Evolutionary conservation across 2,113 vertebrate genomes (phyloP).

Genomic region (Forbesichthys papilliferus): DNA sequence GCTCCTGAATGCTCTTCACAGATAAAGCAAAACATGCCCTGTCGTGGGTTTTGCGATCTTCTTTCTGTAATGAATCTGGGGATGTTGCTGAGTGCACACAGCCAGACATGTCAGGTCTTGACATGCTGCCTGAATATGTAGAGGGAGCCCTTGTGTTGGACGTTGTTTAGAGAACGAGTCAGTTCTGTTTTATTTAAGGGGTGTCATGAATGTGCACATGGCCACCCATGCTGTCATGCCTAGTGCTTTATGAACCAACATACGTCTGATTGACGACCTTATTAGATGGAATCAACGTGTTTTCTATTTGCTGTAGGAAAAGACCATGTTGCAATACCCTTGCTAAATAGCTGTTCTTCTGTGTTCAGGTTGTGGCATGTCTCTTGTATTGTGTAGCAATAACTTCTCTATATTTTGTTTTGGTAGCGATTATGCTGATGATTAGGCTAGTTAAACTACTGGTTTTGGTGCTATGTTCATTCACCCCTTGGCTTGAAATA

Average conservation of each 20-base stretch:
- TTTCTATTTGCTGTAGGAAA: slow-evolving; percentile 2
- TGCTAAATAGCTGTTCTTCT: background rate
- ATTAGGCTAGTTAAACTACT: too few species aligned
- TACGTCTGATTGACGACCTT: slow-evolving; percentile 19
- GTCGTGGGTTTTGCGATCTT: slow-evolving; percentile 39
- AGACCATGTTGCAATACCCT: slow-evolving; percentile 9
- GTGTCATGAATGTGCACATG: background rate
- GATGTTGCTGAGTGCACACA: slow-evolving; percentile 30
- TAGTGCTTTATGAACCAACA: slow-evolving; percentile 35
- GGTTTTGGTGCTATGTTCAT: background rate
- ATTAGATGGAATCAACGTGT: background rate
- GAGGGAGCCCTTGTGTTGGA: slow-evolving; percentile 14
- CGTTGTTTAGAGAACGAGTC: slow-evolving; percentile 23
- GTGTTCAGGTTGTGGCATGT: slow-evolving; percentile 18
- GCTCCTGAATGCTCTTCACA: slow-evolving; percentile 2
- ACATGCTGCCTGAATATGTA: slow-evolving; percentile 29
- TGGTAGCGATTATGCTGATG: background rate
- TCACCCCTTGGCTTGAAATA: too few species aligned
- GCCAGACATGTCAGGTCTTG: slow-evolving; percentile 56
- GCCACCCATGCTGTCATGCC: slow-evolving; percentile 36
- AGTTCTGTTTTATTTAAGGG: background rate
- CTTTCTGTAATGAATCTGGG: slow-evolving; percentile 37
- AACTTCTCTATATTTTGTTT: background rate
- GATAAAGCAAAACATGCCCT: slow-evolving; percentile 31
- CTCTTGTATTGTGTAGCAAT: background rate